Percentiles rank a stretch among this genome's conserved stretches.
Conservation (phyloP, 2,113 vertebrate genomes). For the Trogon surrucura region DNA sequence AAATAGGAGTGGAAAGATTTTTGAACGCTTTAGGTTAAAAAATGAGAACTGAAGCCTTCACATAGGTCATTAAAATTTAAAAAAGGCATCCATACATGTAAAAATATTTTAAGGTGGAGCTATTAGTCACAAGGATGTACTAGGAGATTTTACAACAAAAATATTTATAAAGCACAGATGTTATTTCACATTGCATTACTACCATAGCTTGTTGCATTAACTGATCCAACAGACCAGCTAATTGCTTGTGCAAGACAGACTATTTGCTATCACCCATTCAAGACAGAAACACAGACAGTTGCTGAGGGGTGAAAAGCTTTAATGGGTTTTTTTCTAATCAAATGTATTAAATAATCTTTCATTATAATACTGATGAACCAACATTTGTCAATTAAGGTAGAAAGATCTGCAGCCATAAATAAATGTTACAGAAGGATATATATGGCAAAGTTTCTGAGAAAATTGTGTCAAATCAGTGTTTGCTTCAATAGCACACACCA, state of each 20-base stretch:
- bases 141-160: slow-evolving; percentile 46
- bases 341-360: not conserved
- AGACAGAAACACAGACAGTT: not conserved
- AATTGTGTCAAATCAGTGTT: not conserved
- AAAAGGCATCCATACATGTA: not conserved
- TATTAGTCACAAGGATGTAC: slow-evolving; percentile 21
- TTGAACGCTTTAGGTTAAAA: not conserved
- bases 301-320: accelerated
- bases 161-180: slow-evolving; percentile 82
- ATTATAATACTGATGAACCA: not conserved
- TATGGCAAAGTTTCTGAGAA: not conserved
- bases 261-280: slow-evolving; percentile 25
- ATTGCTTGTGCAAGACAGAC: slow-evolving; percentile 17
- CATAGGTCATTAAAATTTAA: not conserved
- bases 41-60: not conserved
- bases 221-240: slow-evolving; percentile 68
- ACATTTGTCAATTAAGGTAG: not conserved
- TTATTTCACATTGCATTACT: slow-evolving; percentile 59
- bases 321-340: not conserved
- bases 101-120: slow-evolving; percentile 40
- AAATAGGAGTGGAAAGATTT: not conserved
- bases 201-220: slow-evolving; percentile 71
- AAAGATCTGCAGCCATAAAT: not conserved
- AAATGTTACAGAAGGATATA: not conserved
- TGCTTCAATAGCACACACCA: not conserved